Evolutionary conservation across 2,888 invertebrate genomes (phyloP).

Genomic region (Polydrusus cervinus): DNA sequence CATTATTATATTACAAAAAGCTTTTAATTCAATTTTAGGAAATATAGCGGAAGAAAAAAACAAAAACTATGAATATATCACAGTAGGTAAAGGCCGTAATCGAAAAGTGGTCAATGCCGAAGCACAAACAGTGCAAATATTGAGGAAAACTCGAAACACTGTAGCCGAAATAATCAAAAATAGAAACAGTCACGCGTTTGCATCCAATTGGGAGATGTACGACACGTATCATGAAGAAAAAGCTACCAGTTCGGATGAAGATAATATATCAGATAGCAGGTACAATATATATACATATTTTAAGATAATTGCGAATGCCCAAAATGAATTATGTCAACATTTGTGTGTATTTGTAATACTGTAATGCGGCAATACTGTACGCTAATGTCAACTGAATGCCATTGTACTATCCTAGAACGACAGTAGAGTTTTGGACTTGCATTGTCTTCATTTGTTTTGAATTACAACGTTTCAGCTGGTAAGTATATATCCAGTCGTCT

Average conservation of each 20-base stretch:
- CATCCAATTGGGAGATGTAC: slow-evolving; percentile 86
- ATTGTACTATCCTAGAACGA: no score
- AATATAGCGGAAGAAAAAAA: slow-evolving; percentile 77
- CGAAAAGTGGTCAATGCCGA: slow-evolving; percentile 80
- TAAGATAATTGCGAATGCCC: no score
- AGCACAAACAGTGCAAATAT: slow-evolving; percentile 78
- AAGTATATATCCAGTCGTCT: no score
- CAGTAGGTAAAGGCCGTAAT: slow-evolving; percentile 79
- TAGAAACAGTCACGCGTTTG: slow-evolving; percentile 75
- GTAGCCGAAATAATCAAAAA: slow-evolving; percentile 67
- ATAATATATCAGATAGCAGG: not conserved
- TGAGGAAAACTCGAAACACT: slow-evolving; percentile 79
- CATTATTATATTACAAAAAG: no score
- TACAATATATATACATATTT: not conserved
- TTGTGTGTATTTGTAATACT: no score
- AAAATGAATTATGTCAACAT: no score
- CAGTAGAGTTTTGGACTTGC: no score
- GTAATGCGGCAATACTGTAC: no score
- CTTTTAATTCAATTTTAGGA: slow-evolving; percentile 50
- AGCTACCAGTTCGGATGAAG: slow-evolving; percentile 16
- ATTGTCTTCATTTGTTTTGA: no score
- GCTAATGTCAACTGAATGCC: no score
- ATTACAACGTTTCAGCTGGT: no score
- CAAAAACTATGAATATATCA: slow-evolving; percentile 79
- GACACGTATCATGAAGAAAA: slow-evolving; percentile 75